Base-by-base conservation (phyloP, 2,797 vertebrate genomes). In the Meda fulgida region DNA sequence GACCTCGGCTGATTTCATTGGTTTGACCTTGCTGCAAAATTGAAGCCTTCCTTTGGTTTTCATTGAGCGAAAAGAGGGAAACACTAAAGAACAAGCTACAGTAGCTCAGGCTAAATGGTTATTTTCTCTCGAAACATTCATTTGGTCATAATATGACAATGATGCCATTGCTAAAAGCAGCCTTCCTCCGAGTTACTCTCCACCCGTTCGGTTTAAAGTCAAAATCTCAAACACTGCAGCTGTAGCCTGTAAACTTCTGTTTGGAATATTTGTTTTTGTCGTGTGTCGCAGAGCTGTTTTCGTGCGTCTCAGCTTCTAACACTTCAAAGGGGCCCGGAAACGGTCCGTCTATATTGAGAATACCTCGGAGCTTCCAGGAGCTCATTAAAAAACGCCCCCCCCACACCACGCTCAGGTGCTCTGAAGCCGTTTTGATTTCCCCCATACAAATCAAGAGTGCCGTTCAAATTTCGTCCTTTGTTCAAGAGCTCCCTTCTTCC, bases 341-440 rank as follows among this genome's bases (percentile, higher is more conserved):
- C 36, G 19, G 72, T 70, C 73, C 19, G 65, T 84, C 72, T 73
- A 69, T 63, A 82, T 48, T 78, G 29, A 66, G 70, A 76, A 81
- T 34, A 82, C 72, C 78, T 58, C 21, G 8, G 48, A 70, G 70
- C 19, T 72, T 55, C 31, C 65, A 63, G 40, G 26, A 78, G 86
- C 84, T 86, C 84, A 89, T 89, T 87, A 86, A 86, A 86, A 88
- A 84, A 77, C 53, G 5, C 75, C 23, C 48, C 70, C 75, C 75
- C 55, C 63, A 69, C 46, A n/a, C 80, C 81, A 80, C 43, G 66
- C 48, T 78, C 26, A 77, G 73, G 85, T 80, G 71, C 83, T 67
- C n/a, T 7, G 6, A 76, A 86, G 53, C 43, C 0, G 26, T 43
- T 58, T 70, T 84, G 63, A 77, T 83, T 83, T 83, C 14, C 34